These are phyloP conservation scores for Pelodytes ibericus DNA, from an alignment of 2,797 vertebrate genomes.

Conservation along the genomic window DNA sequence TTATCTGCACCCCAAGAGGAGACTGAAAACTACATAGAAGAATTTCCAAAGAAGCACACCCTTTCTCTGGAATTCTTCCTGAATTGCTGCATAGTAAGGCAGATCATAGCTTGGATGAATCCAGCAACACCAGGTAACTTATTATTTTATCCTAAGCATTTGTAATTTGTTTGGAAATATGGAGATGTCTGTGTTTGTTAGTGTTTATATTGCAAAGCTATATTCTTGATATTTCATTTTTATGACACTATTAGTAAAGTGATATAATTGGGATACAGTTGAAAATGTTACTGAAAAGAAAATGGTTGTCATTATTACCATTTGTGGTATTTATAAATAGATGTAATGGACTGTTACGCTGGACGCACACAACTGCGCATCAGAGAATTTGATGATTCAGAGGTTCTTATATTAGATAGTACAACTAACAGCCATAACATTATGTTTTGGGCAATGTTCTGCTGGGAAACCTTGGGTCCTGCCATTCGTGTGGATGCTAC, in stretches of 20 bases:
- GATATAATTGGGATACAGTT: neutral
- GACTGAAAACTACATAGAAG: slow-evolving; percentile 70
- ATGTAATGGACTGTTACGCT: neutral
- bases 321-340: too few species aligned
- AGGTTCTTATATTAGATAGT: too few species aligned
- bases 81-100: slow-evolving; percentile 82
- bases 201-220: neutral
- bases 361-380: too few species aligned
- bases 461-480: too few species aligned
- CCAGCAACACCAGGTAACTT: slow-evolving; percentile 78
- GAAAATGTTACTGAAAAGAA: too few species aligned
- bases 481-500: too few species aligned
- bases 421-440: too few species aligned
- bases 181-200: too few species aligned
- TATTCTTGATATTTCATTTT: neutral
- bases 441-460: too few species aligned
- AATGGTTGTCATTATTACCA: too few species aligned
- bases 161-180: too few species aligned
- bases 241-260: neutral
- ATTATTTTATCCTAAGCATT: neutral
- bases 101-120: slow-evolving; percentile 78
- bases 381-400: too few species aligned
- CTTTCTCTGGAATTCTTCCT: slow-evolving; percentile 80
- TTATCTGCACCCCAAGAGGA: slow-evolving; percentile 74
- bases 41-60: slow-evolving; percentile 72